A percentile compares a stretch with the other conserved stretches of the same genome.
Evolutionary conservation across 37 sponge, comb jelly and placozoan species (phyloP).

Genomic region (Crambe crambe): DNA sequence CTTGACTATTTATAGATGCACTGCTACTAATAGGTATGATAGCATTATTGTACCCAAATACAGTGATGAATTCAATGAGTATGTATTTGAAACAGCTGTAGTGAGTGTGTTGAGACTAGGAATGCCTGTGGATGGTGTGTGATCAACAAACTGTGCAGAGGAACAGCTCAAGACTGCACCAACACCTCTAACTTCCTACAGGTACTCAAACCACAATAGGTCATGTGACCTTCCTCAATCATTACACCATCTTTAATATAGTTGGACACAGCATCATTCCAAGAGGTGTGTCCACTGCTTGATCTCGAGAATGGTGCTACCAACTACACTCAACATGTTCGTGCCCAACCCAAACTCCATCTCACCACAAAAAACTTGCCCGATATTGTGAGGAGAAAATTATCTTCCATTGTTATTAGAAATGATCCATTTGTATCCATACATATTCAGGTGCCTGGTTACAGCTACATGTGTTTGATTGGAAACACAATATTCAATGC

Average conservation of each 20-base stretch:
- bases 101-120: slow-evolving; percentile 45
- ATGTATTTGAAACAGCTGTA: slow-evolving; percentile 23
- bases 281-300: slow-evolving; percentile 48
- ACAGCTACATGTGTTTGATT: slow-evolving; percentile 23
- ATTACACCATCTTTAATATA: background rate
- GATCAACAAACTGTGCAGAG: slow-evolving; percentile 49
- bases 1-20: slow-evolving; percentile 28
- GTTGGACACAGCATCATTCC: too few relatives aligned
- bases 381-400: slow-evolving; percentile 12
- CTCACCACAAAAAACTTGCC: slow-evolving; percentile 51
- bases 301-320: background rate
- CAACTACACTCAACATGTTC: slow-evolving; percentile 37
- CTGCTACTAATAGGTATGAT: slow-evolving; percentile 14
- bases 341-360: background rate
- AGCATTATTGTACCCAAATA: background rate
- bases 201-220: too few relatives aligned
- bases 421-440: too few relatives aligned
- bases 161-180: slow-evolving; percentile 7
- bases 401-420: too few relatives aligned
- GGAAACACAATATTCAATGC: background rate
- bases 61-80: background rate
- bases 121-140: slow-evolving; percentile 68
- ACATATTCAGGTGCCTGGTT: slow-evolving; percentile 29
- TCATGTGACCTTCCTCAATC: background rate
- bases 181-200: background rate